Conservation (phyloP, 1,140 invertebrate genomes). For the Stratiolaelaps scimitus region DNA sequence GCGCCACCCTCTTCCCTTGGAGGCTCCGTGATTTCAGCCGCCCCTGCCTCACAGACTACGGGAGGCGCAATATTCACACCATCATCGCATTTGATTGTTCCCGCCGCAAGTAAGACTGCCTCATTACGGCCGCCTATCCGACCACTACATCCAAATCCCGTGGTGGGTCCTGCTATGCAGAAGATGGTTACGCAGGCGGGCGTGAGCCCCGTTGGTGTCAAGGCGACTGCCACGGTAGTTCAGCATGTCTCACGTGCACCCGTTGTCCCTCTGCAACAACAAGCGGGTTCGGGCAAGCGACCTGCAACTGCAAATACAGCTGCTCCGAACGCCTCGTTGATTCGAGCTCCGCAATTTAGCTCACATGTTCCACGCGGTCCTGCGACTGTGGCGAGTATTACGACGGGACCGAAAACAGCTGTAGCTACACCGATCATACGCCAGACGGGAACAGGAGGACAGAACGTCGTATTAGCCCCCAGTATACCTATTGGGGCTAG, state of each 20-base stretch:
- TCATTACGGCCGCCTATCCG: slow-evolving; percentile 20
- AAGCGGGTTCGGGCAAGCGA: no score
- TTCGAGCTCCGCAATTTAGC: slow-evolving; percentile 33
- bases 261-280: not conserved
- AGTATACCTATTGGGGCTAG: slow-evolving; percentile 1
- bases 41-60: not conserved
- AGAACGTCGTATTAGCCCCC: not conserved
- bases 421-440: slow-evolving; percentile 45
- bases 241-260: slow-evolving; percentile 10
- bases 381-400: slow-evolving; percentile 47
- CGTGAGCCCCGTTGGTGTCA: not conserved
- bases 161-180: slow-evolving; percentile 8
- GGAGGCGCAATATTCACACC: not conserved
- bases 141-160: slow-evolving; percentile 16
- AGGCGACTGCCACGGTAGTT: slow-evolving; percentile 26
- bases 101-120: not conserved
- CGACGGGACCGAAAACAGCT: slow-evolving; percentile 43
- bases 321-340: slow-evolving; percentile 33
- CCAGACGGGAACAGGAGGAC: slow-evolving; percentile 35
- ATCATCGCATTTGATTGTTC: slow-evolving; percentile 22
- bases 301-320: slow-evolving; percentile 28
- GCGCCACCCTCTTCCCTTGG: no score
- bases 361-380: slow-evolving; percentile 39
- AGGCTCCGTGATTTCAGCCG: slow-evolving; percentile 16
- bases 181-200: not conserved